Evolutionary conservation across 2,113 vertebrate species (phyloP), one percentile per base, ranked within the genome.

Genomic region (Pachyramphus minor): DNA sequence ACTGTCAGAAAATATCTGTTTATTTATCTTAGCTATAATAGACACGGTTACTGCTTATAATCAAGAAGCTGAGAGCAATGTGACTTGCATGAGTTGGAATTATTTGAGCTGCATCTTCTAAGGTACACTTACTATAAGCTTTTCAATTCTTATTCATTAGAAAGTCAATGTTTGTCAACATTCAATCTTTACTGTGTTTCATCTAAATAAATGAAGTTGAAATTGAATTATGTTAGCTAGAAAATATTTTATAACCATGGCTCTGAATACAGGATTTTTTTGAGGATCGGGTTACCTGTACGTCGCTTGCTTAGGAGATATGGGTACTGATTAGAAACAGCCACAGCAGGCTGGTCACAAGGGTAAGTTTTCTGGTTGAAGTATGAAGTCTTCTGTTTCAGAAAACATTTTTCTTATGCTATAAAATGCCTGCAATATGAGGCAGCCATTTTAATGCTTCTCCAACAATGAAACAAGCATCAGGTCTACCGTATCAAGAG

Each of bases 1-100:
- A 96, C 88, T 97, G 87, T 76, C 78, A 97, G 96, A 97, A 97
- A 98, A 96, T 96, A 97, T 96, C 97, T 97, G 94, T 97, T 98
- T 98, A 97, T 97, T 98, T 97, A 95, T 96, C 92, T 96, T 84
- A 93, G 84, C 83, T 94, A 44, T 91, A 93, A 82, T 60, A 90
- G 82, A 55, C 71, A 74, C 44, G 31, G 73, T 75, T 94, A 60
- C 58, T 90, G 66, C 53, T 91, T 96, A 88, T 96, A 94, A 89
- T 96, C 77, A 92, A 72, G 92, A 96, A 92, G 47, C 42, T 69
- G 60, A 95, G 85, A 87, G 62, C 45, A 91, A 52, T 21, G 7
- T 64, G 79, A 83, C 56, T 96, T 71, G 44, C 55, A 64, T 90
- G 59, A 84, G 50, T 7, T 55, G 5, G 67, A 83, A 85, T 68